phyloP scores from a whole-genome alignment of 2,888 invertebrate species.

The Aphelenchoides bicaudatus region DNA sequence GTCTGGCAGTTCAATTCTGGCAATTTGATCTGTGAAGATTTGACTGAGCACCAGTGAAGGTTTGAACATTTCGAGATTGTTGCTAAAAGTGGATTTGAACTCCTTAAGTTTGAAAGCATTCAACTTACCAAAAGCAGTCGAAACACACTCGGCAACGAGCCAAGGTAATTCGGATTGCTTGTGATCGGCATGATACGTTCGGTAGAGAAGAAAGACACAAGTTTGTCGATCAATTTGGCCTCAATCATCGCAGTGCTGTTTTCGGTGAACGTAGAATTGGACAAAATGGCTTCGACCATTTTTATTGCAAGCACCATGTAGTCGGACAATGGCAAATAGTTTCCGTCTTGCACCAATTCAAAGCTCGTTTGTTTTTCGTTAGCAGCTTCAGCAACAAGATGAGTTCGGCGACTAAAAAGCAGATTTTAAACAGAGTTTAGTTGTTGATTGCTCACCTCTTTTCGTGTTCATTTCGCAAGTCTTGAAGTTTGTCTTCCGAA shows the following conservation, averaged over 20 bases:
- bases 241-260: constrained; percentile 28
- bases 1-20: no score
- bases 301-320: constrained; percentile 12
- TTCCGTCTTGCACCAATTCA: constrained; percentile 11
- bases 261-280: constrained; percentile 29
- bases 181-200: constrained; percentile 35
- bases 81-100: not conserved
- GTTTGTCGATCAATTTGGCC: constrained; percentile 27
- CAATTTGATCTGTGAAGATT: no score
- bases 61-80: no score
- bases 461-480: constrained; percentile 1
- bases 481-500: not conserved
- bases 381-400: constrained; percentile 4
- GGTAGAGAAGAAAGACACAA: constrained; percentile 42
- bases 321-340: constrained; percentile 6
- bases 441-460: not conserved
- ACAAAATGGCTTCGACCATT: constrained; percentile 31
- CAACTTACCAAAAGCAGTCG: constrained; percentile 36
- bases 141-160: constrained; percentile 38
- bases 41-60: not conserved
- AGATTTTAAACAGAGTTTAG: not conserved
- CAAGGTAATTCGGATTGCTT: constrained; percentile 34
- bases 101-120: not conserved
- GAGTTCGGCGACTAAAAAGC: constrained; percentile 6
- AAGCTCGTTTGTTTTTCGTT: constrained; percentile 1